A percentile compares a stretch with the other conserved stretches of the same genome.
Conservation (phyloP, 2,888 invertebrate genomes). For the Caenorhabditis virilis region DNA sequence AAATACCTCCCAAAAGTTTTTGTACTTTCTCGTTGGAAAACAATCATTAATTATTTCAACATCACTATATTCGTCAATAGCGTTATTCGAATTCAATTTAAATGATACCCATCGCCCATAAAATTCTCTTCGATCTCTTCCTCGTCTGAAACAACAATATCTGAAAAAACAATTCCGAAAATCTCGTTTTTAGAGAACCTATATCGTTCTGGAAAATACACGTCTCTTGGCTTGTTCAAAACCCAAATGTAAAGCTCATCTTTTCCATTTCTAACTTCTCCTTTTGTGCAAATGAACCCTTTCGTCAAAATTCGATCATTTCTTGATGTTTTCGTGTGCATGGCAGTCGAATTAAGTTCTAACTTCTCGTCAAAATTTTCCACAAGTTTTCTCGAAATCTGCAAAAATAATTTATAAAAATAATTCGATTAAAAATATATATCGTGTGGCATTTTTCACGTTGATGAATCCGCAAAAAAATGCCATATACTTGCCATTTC, state of each 20-base stretch:
- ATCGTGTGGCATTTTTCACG: too few species aligned
- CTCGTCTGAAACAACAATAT: too few species aligned
- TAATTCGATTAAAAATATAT: too few species aligned
- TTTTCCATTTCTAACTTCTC: not conserved
- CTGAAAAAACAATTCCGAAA: too few species aligned
- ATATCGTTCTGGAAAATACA: not conserved
- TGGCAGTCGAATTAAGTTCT: too few species aligned
- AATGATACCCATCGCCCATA: not conserved
- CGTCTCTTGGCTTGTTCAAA: not conserved
- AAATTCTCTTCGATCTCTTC: not conserved
- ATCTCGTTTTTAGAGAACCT: not conserved
- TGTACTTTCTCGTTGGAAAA: not conserved
- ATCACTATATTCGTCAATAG: not conserved
- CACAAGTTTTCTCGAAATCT: too few species aligned
- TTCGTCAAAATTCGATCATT: not conserved
- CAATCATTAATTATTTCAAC: not conserved
- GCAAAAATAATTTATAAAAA: too few species aligned
- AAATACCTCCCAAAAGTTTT: not conserved
- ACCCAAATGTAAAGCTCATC: conserved; percentile 4
- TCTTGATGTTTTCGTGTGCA: too few species aligned
- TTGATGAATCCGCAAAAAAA: too few species aligned
- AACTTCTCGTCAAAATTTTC: too few species aligned
- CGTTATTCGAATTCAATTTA: not conserved
- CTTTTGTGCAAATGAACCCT: not conserved
- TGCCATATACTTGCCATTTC: too few species aligned